Percentiles rank a stretch among this genome's conserved stretches.
phyloP scores from a whole-genome alignment of 2,888 invertebrate species.

The Tenthredo scrophulariae region DNA sequence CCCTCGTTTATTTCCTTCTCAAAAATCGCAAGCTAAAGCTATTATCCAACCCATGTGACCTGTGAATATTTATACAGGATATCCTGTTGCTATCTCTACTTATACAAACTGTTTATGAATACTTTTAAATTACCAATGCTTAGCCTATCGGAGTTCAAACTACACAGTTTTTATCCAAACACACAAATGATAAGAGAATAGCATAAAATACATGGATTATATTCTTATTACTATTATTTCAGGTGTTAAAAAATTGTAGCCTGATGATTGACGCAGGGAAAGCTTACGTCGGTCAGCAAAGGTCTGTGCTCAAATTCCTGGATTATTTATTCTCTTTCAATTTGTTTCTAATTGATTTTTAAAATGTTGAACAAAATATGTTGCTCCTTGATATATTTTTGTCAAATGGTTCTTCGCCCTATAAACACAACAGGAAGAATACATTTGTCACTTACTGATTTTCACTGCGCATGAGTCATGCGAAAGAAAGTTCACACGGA shows the following conservation, averaged over 20 bases:
- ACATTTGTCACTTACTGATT: neutral
- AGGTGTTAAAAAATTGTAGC: conserved; percentile 91
- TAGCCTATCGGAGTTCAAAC: neutral
- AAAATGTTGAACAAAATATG: neutral
- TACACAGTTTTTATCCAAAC: neutral
- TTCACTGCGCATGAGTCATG: neutral
- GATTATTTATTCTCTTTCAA: neutral
- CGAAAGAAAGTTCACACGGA: conserved; percentile 1
- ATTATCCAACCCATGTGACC: conserved; percentile 32
- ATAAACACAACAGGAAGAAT: neutral
- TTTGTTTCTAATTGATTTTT: neutral
- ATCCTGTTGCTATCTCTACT: conserved; percentile 37
- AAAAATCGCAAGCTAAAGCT: neutral
- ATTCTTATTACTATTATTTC: conserved; percentile 48
- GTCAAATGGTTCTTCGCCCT: neutral
- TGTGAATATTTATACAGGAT: conserved; percentile 52
- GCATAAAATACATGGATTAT: neutral
- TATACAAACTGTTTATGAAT: neutral
- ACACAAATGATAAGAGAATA: neutral
- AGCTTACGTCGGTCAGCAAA: conserved; percentile 94
- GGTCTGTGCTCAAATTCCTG: conserved; percentile 81
- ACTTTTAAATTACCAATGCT: conserved; percentile 3
- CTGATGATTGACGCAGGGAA: conserved; percentile 96
- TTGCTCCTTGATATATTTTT: neutral
- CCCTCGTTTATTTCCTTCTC: neutral